A percentile compares a stretch with the other conserved stretches of the same genome.
These are phyloP conservation scores for Sinocyclocheilus rhinocerous DNA, from an alignment of 2,113 vertebrate genomes.

Conservation along the genomic window DNA sequence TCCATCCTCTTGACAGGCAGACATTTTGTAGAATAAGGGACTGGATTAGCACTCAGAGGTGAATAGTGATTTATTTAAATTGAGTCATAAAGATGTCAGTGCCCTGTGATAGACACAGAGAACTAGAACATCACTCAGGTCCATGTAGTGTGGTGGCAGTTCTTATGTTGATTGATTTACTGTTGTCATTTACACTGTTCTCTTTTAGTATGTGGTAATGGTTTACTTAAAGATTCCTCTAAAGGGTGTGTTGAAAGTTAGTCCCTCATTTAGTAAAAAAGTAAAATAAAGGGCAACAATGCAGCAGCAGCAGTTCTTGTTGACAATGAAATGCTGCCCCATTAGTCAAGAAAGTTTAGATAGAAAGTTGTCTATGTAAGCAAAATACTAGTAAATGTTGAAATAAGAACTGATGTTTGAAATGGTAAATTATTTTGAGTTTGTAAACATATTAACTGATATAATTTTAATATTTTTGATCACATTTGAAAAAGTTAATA, in stretches of 20 bases:
- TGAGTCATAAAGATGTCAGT: constrained; percentile 26
- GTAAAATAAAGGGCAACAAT: not conserved
- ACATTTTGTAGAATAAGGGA: constrained; percentile 18
- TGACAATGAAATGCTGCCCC: not conserved
- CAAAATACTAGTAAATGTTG: too few relatives aligned
- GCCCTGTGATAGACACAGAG: not conserved
- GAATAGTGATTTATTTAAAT: constrained; percentile 48
- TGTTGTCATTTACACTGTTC: not conserved
- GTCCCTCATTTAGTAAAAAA: not conserved
- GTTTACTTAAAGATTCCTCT: not conserved
- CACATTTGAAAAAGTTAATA: too few relatives aligned
- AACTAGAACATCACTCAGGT: constrained; percentile 1
- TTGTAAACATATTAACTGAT: too few relatives aligned
- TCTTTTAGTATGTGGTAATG: not conserved
- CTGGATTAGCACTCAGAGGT: constrained; percentile 34
- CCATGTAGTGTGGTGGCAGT: not conserved
- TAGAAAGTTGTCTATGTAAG: too few relatives aligned
- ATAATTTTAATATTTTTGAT: too few relatives aligned
- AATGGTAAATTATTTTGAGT: too few relatives aligned
- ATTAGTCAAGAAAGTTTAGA: too few relatives aligned
- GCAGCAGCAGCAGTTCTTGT: not conserved
- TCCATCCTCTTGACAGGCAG: constrained; percentile 44
- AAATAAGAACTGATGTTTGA: too few relatives aligned
- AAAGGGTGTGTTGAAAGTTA: not conserved
- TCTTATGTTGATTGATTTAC: not conserved